A percentile compares a stretch with the other conserved stretches of the same genome.
Conservation (phyloP, 1,140 invertebrate species). For the Drosophila varians region DNA sequence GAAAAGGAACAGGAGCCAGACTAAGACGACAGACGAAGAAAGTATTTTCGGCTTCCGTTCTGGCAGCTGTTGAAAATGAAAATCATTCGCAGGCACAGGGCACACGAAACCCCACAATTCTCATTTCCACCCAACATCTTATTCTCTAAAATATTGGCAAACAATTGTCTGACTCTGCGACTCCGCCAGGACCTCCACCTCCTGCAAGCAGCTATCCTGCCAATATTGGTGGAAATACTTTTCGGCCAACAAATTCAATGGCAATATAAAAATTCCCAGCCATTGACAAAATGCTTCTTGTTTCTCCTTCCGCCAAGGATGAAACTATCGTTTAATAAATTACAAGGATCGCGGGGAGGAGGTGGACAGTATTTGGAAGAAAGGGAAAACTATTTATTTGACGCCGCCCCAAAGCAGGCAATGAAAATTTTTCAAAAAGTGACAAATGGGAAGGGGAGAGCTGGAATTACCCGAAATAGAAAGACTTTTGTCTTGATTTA, state of each 20-base stretch:
- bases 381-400: conserved; percentile 47
- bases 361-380: neutral
- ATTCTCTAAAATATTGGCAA: conserved; percentile 48
- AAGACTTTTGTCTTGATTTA: no score
- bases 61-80: conserved; percentile 71
- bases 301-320: neutral
- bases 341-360: conserved; percentile 50
- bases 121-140: neutral
- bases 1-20: conserved; percentile 4
- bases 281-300: conserved; percentile 44
- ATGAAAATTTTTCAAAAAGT: conserved; percentile 67
- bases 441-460: conserved; percentile 43
- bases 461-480: no score
- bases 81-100: conserved; percentile 41
- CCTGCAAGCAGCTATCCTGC: conserved; percentile 13
- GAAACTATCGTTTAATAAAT: conserved; percentile 64
- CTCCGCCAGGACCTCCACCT: no score
- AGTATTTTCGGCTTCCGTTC: conserved; percentile 67
- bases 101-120: neutral
- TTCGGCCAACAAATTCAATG: conserved; percentile 52
- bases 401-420: conserved; percentile 63
- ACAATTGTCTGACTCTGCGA: conserved; percentile 45
- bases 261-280: conserved; percentile 76
- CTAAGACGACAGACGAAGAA: conserved; percentile 66
- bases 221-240: conserved; percentile 62